Conservation (phyloP, 2,113 vertebrate genomes). For the Macroglossus sobrinus region DNA sequence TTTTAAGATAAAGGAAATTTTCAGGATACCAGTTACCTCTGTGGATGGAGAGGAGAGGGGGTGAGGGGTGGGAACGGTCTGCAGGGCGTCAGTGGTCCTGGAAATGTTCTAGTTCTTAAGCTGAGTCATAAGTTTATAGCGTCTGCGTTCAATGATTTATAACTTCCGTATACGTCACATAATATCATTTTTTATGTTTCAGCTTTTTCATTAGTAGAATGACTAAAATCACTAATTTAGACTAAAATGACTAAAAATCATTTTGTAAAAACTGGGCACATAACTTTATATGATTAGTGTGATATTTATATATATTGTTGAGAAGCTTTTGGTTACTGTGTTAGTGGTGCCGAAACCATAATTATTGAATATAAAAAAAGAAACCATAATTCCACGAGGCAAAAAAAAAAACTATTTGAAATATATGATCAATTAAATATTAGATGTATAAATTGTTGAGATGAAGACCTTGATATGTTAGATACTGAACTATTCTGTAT, state of each 20-base stretch:
- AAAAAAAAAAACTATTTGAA: not conserved
- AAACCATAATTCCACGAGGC: not conserved
- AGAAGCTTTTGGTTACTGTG: not conserved
- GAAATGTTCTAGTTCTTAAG: not conserved
- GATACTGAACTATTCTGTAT: not conserved
- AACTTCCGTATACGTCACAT: not conserved
- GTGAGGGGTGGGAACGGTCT: not conserved
- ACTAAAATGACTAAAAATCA: constrained; percentile 27
- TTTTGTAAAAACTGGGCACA: not conserved
- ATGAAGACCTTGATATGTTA: not conserved
- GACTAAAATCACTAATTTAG: not conserved
- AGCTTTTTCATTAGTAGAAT: not conserved
- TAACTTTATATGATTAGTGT: not conserved
- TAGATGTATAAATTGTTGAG: not conserved
- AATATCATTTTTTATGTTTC: not conserved
- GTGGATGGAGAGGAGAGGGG: not conserved
- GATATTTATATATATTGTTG: not conserved
- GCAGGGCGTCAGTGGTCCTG: not conserved
- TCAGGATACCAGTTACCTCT: not conserved
- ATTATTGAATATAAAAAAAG: not conserved
- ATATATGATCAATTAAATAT: not conserved
- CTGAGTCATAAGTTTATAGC: not conserved
- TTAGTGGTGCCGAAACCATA: not conserved
- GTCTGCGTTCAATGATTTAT: not conserved
- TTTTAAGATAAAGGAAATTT: not conserved